Evolutionary conservation across 2,888 invertebrate genomes (phyloP).

Genomic region (Diaphora mendica): DNA sequence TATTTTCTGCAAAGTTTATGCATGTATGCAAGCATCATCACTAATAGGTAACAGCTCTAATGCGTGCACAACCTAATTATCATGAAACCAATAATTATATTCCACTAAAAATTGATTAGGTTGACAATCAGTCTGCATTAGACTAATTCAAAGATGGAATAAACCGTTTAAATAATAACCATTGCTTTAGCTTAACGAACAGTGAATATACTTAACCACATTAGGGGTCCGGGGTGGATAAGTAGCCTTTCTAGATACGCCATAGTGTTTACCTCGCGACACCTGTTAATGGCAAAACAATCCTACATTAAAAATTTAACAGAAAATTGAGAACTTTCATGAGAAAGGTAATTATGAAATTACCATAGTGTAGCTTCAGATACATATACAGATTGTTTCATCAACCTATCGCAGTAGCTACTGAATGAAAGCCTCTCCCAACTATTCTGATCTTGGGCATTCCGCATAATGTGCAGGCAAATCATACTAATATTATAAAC

Average conservation of each 20-base stretch:
- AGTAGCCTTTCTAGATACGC: background rate
- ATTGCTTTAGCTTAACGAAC: background rate
- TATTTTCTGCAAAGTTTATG: background rate
- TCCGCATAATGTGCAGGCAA: too few species aligned
- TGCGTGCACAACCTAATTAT: background rate
- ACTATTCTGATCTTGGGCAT: too few species aligned
- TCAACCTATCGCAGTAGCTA: too few species aligned
- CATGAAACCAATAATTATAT: background rate
- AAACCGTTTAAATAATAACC: background rate
- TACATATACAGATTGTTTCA: background rate
- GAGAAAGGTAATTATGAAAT: too few species aligned
- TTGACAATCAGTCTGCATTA: background rate
- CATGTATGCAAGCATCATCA: too few species aligned
- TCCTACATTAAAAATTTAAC: background rate
- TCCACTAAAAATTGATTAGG: background rate
- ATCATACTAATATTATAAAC: too few species aligned
- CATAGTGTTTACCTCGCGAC: background rate
- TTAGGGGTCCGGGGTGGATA: conserved; percentile 9
- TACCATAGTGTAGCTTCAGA: background rate
- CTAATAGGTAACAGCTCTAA: too few species aligned
- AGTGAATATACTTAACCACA: background rate
- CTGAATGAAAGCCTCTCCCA: too few species aligned
- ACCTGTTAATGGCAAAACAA: background rate
- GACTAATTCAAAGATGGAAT: background rate
- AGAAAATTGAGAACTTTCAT: background rate